These are phyloP conservation scores for Malthinus seriepunctatus DNA, from an alignment of 2,888 invertebrate species.

Conservation along the genomic window DNA sequence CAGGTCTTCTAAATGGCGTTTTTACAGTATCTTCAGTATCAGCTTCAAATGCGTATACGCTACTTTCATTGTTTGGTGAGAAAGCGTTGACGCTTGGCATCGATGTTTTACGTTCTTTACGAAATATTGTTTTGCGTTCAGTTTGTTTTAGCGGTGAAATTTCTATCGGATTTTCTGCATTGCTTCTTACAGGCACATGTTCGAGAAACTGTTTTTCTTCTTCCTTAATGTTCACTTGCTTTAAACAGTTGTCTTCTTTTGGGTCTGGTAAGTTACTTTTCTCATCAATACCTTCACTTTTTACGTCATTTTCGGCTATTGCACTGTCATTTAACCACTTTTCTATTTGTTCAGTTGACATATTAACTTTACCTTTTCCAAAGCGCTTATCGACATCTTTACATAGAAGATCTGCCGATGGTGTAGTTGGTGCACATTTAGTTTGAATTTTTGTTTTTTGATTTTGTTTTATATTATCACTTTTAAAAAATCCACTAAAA, in stretches of 20 bases:
- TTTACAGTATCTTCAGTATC: conserved; percentile 63
- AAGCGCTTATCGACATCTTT: conserved; percentile 52
- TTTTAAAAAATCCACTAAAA: conserved; percentile 50
- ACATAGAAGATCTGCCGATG: conserved; percentile 34
- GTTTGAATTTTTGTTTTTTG: conserved; percentile 47
- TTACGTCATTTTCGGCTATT: conserved; percentile 47
- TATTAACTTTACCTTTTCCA: conserved; percentile 66
- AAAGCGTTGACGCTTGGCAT: conserved; percentile 62
- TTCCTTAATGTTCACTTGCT: not conserved
- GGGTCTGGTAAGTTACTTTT: conserved; percentile 9
- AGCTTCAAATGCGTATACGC: conserved; percentile 73
- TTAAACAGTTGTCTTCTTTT: not conserved
- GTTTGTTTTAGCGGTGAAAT: conserved; percentile 39
- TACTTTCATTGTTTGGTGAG: conserved; percentile 70
- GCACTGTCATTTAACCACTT: conserved; percentile 62
- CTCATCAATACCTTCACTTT: conserved; percentile 46
- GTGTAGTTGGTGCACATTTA: conserved; percentile 44
- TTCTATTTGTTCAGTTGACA: conserved; percentile 71
- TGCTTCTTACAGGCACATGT: not conserved
- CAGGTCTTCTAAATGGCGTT: conserved; percentile 62
- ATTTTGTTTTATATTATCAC: conserved; percentile 37
- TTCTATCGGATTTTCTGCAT: conserved; percentile 33
- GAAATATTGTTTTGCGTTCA: conserved; percentile 61
- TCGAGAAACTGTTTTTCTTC: not conserved
- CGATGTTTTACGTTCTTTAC: conserved; percentile 57